Evolutionary conservation across 2,797 vertebrate species (phyloP).

Genomic region (Sebastes vulpes): DNA sequence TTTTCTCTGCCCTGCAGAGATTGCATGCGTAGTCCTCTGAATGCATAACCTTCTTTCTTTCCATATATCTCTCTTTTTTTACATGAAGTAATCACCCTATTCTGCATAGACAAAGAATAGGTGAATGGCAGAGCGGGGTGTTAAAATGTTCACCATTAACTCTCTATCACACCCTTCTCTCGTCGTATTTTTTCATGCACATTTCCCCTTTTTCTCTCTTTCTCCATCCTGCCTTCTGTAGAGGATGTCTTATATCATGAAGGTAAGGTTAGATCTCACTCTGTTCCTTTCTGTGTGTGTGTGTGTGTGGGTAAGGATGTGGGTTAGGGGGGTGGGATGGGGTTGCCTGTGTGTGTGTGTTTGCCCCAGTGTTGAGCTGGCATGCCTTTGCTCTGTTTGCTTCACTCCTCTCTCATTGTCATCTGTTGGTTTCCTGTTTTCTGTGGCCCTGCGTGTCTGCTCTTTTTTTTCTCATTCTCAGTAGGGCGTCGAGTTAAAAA

Average conservation of each 20-base stretch:
- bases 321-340: conserved; percentile 35
- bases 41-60: conserved; percentile 34
- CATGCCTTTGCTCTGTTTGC: conserved; percentile 68
- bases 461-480: conserved; percentile 23
- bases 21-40: conserved; percentile 39
- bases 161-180: conserved; percentile 69
- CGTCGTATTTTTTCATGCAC: conserved; percentile 84
- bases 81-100: conserved; percentile 10
- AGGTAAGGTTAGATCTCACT: conserved; percentile 94
- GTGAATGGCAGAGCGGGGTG: conserved; percentile 6
- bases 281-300: conserved; percentile 45
- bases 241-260: conserved; percentile 99
- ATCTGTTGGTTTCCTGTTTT: conserved; percentile 79
- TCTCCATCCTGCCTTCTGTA: conserved; percentile 93
- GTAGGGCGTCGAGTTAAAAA: conserved; percentile 24
- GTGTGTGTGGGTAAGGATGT: conserved; percentile 29
- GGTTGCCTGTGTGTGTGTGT: conserved; percentile 52
- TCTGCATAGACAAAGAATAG: conserved; percentile 16
- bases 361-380: conserved; percentile 63
- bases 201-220: conserved; percentile 91
- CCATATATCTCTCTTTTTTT: neutral
- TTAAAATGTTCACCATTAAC: conserved; percentile 69
- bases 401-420: conserved; percentile 45
- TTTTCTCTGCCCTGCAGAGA: conserved; percentile 17
- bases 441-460: conserved; percentile 49